Evolutionary conservation across 23 tunicate species (phyloP).

Genomic region (Styela plicata): DNA sequence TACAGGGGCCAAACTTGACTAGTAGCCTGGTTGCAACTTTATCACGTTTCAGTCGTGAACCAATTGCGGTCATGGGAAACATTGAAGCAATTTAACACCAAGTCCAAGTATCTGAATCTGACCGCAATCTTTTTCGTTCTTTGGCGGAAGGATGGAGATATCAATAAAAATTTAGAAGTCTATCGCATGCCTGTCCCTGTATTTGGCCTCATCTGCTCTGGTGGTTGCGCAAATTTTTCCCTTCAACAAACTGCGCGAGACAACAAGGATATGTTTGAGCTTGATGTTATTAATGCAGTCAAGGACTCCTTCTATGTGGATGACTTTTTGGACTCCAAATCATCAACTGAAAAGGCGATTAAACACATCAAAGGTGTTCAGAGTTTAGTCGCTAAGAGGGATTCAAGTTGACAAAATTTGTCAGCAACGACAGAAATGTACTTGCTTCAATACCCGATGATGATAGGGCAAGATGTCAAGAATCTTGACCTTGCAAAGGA

Average conservation of each 20-base stretch:
- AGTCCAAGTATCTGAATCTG: conserved; percentile 36
- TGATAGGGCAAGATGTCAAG: conserved; percentile 7
- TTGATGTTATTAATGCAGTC: conserved; percentile 25
- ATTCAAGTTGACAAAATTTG: conserved; percentile 39
- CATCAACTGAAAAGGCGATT: conserved; percentile 18
- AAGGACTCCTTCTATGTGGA: conserved; percentile 57
- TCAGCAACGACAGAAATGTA: conserved; percentile 42
- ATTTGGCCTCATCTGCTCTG: conserved; percentile 46
- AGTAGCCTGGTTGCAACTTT: conserved; percentile 40
- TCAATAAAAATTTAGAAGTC: conserved; percentile 12
- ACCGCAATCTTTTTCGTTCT: conserved; percentile 32
- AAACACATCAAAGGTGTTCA: conserved; percentile 15
- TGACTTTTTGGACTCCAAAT: conserved; percentile 37
- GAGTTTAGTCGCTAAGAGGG: conserved; percentile 33
- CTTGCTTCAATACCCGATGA: conserved; percentile 27
- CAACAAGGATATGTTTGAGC: conserved; percentile 16
- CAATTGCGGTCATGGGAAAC: conserved; percentile 37
- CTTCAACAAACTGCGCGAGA: conserved; percentile 30
- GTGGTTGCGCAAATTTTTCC: conserved; percentile 39
- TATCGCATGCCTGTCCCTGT: conserved; percentile 33
- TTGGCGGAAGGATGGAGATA: conserved; percentile 47
- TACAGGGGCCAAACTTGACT: conserved; percentile 51
- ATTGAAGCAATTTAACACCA: conserved; percentile 57
- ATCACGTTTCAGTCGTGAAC: conserved; percentile 35
- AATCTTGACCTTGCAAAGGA: neutral